phyloP scores from a whole-genome alignment of 2,797 vertebrate genomes.

The Siniperca obscura region DNA sequence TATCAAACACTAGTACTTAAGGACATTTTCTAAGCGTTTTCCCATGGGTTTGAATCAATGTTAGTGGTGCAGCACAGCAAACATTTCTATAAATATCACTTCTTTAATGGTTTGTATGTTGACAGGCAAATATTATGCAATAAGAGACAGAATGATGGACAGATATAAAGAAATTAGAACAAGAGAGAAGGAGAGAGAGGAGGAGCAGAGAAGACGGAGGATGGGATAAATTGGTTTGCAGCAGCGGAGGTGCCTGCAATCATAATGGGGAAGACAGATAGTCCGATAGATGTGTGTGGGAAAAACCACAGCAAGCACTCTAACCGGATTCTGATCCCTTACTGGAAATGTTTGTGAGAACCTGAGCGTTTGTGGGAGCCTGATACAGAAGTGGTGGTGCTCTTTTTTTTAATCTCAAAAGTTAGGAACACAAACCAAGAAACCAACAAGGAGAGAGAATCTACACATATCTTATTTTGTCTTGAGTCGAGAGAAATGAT shows the following conservation, averaged over 20 bases:
- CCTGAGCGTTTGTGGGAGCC: slow-evolving; percentile 42
- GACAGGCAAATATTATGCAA: not conserved
- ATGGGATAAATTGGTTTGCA: slow-evolving; percentile 56
- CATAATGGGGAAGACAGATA: slow-evolving; percentile 62
- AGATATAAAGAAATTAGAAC: slow-evolving; percentile 41
- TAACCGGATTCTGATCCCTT: slow-evolving; percentile 70
- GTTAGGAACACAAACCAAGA: slow-evolving; percentile 11
- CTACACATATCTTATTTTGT: not conserved
- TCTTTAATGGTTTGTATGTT: slow-evolving; percentile 6
- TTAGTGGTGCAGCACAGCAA: slow-evolving; percentile 8
- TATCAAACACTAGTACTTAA: not conserved
- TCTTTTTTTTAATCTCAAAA: not conserved
- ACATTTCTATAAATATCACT: slow-evolving; percentile 5
- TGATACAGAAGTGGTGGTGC: slow-evolving; percentile 18
- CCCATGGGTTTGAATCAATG: slow-evolving; percentile 3
- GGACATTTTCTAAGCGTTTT: slow-evolving; percentile 13
- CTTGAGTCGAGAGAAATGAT: not conserved
- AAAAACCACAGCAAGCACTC: slow-evolving; percentile 73
- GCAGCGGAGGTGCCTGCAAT: slow-evolving; percentile 49
- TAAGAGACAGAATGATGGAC: slow-evolving; percentile 16
- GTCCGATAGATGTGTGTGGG: slow-evolving; percentile 60
- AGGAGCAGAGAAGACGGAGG: slow-evolving; percentile 30
- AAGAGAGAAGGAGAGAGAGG: slow-evolving; percentile 17
- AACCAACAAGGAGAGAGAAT: not conserved
- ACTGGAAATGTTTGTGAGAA: slow-evolving; percentile 76